phyloP scores from a whole-genome alignment of 2,113 vertebrate species.

The Telmatochromis bifrenatus region DNA sequence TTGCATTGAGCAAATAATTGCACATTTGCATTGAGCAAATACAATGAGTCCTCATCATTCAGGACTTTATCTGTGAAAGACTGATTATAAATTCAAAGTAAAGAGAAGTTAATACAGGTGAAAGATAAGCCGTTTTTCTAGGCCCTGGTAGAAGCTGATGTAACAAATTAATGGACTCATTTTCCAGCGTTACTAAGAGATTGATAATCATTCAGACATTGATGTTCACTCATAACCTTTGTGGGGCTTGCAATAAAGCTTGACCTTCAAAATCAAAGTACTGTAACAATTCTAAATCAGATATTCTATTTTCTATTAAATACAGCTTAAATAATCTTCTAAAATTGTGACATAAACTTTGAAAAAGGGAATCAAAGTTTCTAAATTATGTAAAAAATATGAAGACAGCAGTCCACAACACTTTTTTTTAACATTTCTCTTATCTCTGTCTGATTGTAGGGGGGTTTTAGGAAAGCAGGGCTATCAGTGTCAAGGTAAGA shows the following conservation, averaged over 20 bases:
- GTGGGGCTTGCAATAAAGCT: not conserved
- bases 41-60: not conserved
- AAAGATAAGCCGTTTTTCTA: accelerated
- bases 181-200: not conserved
- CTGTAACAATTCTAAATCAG: not conserved
- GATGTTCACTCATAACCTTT: not conserved
- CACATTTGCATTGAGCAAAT: not conserved
- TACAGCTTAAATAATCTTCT: not conserved
- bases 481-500: constrained; percentile 99
- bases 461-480: constrained; percentile 99
- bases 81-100: not conserved
- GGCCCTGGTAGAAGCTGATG: not conserved
- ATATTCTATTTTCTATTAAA: not conserved
- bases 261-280: not conserved
- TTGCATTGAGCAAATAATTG: not conserved
- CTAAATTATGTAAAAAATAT: not conserved
- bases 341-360: not conserved
- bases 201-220: accelerated
- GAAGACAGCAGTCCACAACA: not conserved
- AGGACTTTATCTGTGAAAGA: not conserved
- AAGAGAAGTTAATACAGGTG: not conserved
- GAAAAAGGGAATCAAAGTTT: not conserved
- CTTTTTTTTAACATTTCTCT: not conserved
- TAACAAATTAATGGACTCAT: not conserved
- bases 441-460: constrained; percentile 64